Conservation (phyloP, 2,113 vertebrate genomes). For the Etheostoma spectabile region DNA sequence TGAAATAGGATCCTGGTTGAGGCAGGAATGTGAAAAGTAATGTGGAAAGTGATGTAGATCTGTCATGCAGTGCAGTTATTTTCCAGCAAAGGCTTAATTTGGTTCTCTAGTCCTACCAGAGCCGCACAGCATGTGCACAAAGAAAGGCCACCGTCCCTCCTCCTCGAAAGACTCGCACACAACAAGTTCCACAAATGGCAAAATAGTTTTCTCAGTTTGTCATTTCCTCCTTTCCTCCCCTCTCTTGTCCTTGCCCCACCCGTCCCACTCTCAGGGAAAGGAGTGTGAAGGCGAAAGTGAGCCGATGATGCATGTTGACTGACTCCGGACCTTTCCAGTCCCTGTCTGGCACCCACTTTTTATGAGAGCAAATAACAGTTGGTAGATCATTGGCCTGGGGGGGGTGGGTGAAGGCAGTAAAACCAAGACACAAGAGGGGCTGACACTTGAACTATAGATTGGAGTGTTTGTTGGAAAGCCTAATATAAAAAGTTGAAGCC, state of each 20-base stretch:
- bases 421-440: neutral
- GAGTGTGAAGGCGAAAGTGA: neutral
- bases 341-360: conserved; percentile 11
- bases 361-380: neutral
- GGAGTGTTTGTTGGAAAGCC: conserved; percentile 11
- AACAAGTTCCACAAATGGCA: conserved; percentile 78
- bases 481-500: conserved; percentile 19
- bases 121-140: conserved; percentile 35
- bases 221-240: conserved; percentile 69
- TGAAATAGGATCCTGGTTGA: conserved; percentile 59
- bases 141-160: conserved; percentile 53
- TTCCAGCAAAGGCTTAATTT: conserved; percentile 70
- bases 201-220: conserved; percentile 79
- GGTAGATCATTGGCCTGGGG: neutral
- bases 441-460: neutral
- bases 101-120: conserved; percentile 44
- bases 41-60: conserved; percentile 72
- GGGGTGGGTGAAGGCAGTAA: neutral
- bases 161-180: conserved; percentile 41
- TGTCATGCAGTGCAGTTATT: conserved; percentile 61
- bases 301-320: conserved; percentile 45
- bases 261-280: conserved; percentile 28
- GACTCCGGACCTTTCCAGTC: conserved; percentile 13
- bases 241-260: conserved; percentile 48
- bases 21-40: conserved; percentile 69